A percentile compares a stretch with the other conserved stretches of the same genome.
Conservation (phyloP, 2,888 invertebrate genomes). For the Drosophila mulleri region DNA sequence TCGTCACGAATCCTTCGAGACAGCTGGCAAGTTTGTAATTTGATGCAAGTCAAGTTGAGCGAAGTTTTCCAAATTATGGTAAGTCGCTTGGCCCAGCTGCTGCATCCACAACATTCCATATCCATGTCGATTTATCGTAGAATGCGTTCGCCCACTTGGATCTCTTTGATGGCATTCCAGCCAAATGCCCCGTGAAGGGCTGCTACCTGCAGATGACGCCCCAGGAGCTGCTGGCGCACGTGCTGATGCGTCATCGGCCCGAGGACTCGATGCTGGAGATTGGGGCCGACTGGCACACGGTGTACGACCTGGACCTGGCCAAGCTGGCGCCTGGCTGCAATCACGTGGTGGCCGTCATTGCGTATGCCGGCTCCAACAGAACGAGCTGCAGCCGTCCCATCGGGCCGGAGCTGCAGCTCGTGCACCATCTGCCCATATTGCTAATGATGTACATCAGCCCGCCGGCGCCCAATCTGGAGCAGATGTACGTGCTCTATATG, state of each 20-base stretch:
- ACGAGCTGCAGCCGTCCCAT: slow-evolving; percentile 41
- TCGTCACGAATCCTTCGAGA: neutral
- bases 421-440: slow-evolving; percentile 59
- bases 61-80: slow-evolving; percentile 26
- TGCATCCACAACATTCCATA: neutral
- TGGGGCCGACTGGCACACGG: slow-evolving; percentile 39
- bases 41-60: neutral
- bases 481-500: slow-evolving; percentile 52
- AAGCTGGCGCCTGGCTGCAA: slow-evolving; percentile 51
- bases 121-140: neutral
- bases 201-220: slow-evolving; percentile 41
- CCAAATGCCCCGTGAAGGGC: slow-evolving; percentile 46
- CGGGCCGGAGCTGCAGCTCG: slow-evolving; percentile 51
- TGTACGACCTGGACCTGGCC: slow-evolving; percentile 42
- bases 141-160: slow-evolving; percentile 34
- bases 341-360: slow-evolving; percentile 54
- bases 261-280: slow-evolving; percentile 58
- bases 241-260: slow-evolving; percentile 54
- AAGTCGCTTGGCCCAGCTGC: slow-evolving; percentile 3
- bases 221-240: slow-evolving; percentile 52
- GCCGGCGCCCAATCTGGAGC: slow-evolving; percentile 14
- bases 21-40: slow-evolving; percentile 4
- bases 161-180: slow-evolving; percentile 43
- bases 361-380: slow-evolving; percentile 44
- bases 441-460: slow-evolving; percentile 59